These are phyloP conservation scores for Anas georgica DNA, from an alignment of 2,797 vertebrate genomes.

Conservation along the genomic window DNA sequence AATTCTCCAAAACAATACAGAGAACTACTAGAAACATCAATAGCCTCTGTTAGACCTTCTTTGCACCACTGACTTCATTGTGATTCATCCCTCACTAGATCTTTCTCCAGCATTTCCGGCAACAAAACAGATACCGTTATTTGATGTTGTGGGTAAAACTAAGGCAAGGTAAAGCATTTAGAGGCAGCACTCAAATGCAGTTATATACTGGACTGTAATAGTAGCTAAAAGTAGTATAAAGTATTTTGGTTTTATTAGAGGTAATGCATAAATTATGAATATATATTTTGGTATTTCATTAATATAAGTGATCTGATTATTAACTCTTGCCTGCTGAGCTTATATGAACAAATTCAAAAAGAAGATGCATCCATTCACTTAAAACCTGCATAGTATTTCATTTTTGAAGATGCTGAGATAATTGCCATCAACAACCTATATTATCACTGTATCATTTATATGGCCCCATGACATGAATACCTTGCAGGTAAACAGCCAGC, in stretches of 20 bases:
- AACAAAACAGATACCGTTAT: neutral
- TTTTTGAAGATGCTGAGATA: neutral
- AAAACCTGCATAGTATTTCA: neutral
- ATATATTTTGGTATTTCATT: neutral
- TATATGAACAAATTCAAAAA: neutral
- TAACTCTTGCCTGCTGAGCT: neutral
- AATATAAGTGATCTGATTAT: neutral
- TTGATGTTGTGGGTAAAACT: neutral
- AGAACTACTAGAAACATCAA: neutral
- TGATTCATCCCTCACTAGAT: neutral
- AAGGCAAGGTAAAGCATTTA: neutral
- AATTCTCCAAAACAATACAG: neutral
- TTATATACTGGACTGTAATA: neutral
- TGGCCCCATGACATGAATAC: neutral
- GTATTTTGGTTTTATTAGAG: neutral
- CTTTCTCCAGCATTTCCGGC: neutral
- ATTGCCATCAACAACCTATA: neutral
- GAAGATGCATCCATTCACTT: neutral
- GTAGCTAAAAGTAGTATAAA: neutral
- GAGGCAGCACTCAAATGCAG: neutral
- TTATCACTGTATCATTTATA: neutral
- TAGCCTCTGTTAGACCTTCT: neutral
- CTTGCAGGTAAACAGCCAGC: neutral
- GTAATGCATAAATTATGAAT: neutral
- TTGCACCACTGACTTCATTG: neutral